A percentile compares a stretch with the other conserved stretches of the same genome.
Conservation (phyloP, 2,113 vertebrate species). For the Rhinogobius similis region DNA sequence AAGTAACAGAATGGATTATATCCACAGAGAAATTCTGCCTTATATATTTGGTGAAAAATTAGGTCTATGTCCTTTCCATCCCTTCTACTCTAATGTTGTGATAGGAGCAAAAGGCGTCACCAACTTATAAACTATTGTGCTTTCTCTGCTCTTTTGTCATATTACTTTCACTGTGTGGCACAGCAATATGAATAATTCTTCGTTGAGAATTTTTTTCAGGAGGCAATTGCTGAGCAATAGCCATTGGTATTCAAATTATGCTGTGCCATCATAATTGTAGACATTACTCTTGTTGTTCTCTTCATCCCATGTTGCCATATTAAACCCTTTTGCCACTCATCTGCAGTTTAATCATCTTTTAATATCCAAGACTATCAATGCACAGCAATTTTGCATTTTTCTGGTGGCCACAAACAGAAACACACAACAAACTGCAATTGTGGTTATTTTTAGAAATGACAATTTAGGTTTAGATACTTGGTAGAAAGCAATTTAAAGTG, state of each 20-base stretch:
- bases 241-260: background rate
- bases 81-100: background rate
- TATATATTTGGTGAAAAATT: too few species aligned
- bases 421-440: background rate
- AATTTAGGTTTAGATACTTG: conserved; percentile 42
- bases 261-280: background rate
- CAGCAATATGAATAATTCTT: conserved; percentile 22
- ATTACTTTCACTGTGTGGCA: conserved; percentile 41
- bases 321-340: background rate
- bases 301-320: background rate
- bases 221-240: background rate
- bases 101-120: background rate
- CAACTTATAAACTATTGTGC: conserved; percentile 30
- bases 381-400: conserved; percentile 13
- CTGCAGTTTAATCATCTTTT: background rate
- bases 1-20: too few species aligned
- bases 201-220: conserved; percentile 19
- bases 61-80: background rate
- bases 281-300: background rate
- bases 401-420: conserved; percentile 5
- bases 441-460: conserved; percentile 60
- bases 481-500: conserved; percentile 48
- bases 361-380: conserved; percentile 24
- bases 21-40: too few species aligned
- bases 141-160: conserved; percentile 33